phyloP scores from a whole-genome alignment of 2,797 vertebrate species.

The Coilia nasus region DNA sequence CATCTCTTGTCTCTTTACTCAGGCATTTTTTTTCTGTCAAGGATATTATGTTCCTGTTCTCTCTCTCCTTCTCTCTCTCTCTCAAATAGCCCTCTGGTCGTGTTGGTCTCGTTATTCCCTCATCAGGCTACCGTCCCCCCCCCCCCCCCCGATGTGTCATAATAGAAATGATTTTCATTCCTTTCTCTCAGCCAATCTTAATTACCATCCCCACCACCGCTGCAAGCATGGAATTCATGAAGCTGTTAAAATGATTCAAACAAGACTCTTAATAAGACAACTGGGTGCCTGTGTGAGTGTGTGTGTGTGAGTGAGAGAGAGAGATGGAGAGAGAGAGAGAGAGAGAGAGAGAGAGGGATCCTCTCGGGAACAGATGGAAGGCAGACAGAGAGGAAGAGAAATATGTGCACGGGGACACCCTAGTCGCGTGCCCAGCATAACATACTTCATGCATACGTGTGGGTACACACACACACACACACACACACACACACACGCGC shows the following conservation, averaged over 20 bases:
- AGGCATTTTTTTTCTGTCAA: neutral
- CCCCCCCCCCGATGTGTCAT: neutral
- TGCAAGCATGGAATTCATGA: neutral
- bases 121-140: neutral
- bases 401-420: too few relatives aligned
- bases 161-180: conserved; percentile 15
- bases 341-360: neutral
- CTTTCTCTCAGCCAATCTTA: neutral
- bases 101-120: neutral
- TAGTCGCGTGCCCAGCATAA: neutral
- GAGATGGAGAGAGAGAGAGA: neutral
- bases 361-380: too few relatives aligned
- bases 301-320: neutral
- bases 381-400: too few relatives aligned
- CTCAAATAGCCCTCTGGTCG: neutral
- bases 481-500: too few relatives aligned
- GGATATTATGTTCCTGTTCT: neutral
- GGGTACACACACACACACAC: too few relatives aligned
- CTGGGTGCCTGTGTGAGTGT: neutral
- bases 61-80: conserved; percentile 19
- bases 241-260: neutral
- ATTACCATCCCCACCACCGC: neutral
- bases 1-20: neutral
- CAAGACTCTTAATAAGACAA: neutral
- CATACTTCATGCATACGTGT: neutral